phyloP scores from a whole-genome alignment of 2,797 vertebrate species.

The Podargus strigoides region DNA sequence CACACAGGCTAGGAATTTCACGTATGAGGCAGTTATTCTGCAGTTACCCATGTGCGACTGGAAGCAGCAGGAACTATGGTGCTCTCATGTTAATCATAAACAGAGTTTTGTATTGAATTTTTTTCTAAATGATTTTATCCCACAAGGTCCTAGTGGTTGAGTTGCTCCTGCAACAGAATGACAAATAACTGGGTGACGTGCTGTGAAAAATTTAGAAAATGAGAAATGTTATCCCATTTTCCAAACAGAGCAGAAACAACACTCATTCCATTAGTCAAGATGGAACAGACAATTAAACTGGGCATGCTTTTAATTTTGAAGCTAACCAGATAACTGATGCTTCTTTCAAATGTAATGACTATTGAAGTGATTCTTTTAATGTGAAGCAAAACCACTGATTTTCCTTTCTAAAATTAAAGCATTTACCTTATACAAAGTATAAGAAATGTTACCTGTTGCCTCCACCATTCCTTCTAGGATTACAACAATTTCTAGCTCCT shows the following conservation, averaged over 20 bases:
- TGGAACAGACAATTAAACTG: constrained; percentile 34
- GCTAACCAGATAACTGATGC: constrained; percentile 1
- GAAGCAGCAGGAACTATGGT: not conserved
- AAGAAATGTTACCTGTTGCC: constrained; percentile 88
- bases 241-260: constrained; percentile 43
- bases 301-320: constrained; percentile 38
- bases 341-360: constrained; percentile 2
- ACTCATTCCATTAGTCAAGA: constrained; percentile 11
- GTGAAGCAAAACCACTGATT: constrained; percentile 24
- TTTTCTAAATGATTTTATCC: constrained; percentile 38
- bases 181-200: constrained; percentile 8
- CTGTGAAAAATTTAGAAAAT: constrained; percentile 40
- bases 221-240: constrained; percentile 30
- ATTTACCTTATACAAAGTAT: constrained; percentile 39
- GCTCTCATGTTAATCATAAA: not conserved
- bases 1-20: not conserved
- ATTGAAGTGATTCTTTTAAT: constrained; percentile 31
- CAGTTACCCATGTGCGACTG: not conserved
- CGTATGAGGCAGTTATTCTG: not conserved
- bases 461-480: constrained; percentile 99
- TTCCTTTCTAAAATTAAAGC: constrained; percentile 52
- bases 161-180: constrained; percentile 28
- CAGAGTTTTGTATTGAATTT: not conserved
- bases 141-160: constrained; percentile 6
- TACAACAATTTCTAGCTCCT: constrained; percentile 96